Conservation (phyloP, 2,113 vertebrate species). For the Catharus fuscescens region DNA sequence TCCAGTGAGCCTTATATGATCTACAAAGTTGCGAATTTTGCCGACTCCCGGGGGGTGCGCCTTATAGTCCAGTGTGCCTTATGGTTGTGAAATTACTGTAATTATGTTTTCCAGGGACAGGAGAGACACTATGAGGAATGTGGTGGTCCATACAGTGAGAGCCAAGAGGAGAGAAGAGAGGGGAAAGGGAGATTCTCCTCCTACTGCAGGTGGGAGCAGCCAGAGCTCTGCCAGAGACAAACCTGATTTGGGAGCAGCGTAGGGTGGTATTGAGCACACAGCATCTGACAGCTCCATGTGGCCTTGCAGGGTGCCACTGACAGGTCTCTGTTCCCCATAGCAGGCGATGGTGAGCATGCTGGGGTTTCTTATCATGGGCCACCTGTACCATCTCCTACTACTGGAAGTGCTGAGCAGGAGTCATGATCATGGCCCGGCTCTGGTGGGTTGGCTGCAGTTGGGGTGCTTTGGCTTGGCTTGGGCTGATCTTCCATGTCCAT, state of each 20-base stretch:
- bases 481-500: background rate
- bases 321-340: background rate
- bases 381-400: background rate
- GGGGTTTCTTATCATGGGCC: background rate
- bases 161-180: background rate
- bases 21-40: too few relatives aligned
- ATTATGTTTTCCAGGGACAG: conserved; percentile 30
- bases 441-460: background rate
- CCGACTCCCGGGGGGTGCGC: too few relatives aligned
- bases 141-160: background rate
- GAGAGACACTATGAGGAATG: background rate
- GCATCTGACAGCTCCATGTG: background rate
- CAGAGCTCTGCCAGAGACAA: background rate
- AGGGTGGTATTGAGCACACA: background rate
- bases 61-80: too few relatives aligned
- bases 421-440: background rate
- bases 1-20: too few relatives aligned
- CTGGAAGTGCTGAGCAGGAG: background rate
- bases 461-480: background rate
- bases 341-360: background rate
- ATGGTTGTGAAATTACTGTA: too few relatives aligned
- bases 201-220: conserved; percentile 21
- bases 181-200: background rate
- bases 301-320: background rate
- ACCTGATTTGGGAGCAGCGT: background rate